Base-by-base conservation (phyloP, 2,888 invertebrate species). In the Herminia tarsipennalis region DNA sequence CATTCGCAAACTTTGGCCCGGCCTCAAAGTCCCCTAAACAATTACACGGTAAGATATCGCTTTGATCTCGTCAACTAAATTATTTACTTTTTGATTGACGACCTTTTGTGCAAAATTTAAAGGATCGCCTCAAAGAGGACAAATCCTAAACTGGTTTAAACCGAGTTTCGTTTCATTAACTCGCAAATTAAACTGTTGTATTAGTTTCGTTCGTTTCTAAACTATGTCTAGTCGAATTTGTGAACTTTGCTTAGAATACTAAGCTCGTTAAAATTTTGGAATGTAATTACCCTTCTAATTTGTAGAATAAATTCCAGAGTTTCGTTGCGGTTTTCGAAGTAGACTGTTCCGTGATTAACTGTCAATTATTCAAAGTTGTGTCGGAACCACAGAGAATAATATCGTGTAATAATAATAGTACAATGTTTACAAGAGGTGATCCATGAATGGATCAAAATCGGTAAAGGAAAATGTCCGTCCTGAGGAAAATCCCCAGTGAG, bases 41-140 rank as follows among this genome's bases (percentile, higher is more conserved):
- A 65, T 62, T 56, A 68, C 50, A 54, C 40, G 50, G 47, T 52
- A 56, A 64, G 62, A 65, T 62, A 65, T 58, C 41, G 51, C 76
- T 78, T 78, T 77, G 75, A 79, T 76, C 70, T 70, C 67, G 33
- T 50, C 51, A 65, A 67, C 66, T 66, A 72, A 70, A 67, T 69
- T 67, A 59, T 66, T 62, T 68, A 70, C 68, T 65, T 67, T 74
- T 63, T 70, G 66, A 74, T 73, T 71, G 65, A 69, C 60, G 50
- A 64, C 63, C 58, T 66, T 63, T 67, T 45, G 43, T 47, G 41
- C 30, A 37, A 60, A 61, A 60, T 67, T 59, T 38, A 45, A 47
- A 57, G 50, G 36, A 30, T 34, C 38, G 13, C 34, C 34, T 35
- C 29, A 38, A 43, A 47, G 21, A 47, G 28, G 34, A 60, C 34